Evolutionary conservation across 2,797 vertebrate species (phyloP).

Genomic region (Clamator glandarius): DNA sequence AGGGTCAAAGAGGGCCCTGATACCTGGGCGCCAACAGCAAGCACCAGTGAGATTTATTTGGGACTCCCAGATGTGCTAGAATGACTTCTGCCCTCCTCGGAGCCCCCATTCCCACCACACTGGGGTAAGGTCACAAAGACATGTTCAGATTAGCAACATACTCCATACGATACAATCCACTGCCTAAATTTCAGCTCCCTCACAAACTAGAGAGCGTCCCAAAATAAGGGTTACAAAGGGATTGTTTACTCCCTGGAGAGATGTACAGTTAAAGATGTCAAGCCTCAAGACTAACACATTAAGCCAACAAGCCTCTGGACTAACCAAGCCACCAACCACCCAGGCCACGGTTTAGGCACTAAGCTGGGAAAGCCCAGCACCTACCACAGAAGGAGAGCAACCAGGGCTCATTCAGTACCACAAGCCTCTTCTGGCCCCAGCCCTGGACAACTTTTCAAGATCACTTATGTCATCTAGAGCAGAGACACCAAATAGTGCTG

Average conservation of each 20-base stretch:
- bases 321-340: not conserved
- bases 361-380: not conserved
- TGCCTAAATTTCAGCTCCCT: not conserved
- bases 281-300: not conserved
- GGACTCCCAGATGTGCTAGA: not conserved
- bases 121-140: not conserved
- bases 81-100: not conserved
- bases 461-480: not conserved
- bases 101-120: not conserved
- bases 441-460: not conserved
- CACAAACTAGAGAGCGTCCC: not conserved
- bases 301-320: not conserved
- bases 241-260: not conserved
- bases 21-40: not conserved
- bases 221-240: not conserved
- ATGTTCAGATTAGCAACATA: not conserved
- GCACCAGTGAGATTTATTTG: not conserved
- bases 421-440: not conserved
- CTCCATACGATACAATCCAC: not conserved
- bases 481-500: not conserved
- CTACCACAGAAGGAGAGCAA: not conserved
- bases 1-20: too few relatives aligned
- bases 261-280: not conserved
- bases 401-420: not conserved
- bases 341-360: not conserved